phyloP scores from a whole-genome alignment of 1,140 invertebrate species.

The Scaptodrosophila lebanonensis region DNA sequence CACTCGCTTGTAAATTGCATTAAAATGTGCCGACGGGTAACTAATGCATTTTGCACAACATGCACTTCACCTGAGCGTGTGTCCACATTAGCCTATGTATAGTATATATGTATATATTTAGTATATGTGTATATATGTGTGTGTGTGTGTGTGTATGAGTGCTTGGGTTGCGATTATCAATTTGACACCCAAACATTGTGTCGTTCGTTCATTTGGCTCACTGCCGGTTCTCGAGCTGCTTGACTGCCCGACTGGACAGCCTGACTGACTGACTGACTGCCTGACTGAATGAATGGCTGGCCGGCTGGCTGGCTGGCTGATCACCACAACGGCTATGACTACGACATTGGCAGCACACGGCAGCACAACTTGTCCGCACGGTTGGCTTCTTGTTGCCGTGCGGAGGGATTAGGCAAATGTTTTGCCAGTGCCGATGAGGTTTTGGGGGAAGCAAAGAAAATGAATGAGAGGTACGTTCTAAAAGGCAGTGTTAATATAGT shows the following conservation, averaged over 20 bases:
- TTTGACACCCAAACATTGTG: conserved; percentile 67
- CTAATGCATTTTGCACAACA: conserved; percentile 54
- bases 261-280: conserved; percentile 5
- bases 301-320: conserved; percentile 26
- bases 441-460: neutral
- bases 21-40: conserved; percentile 55
- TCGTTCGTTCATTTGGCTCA: conserved; percentile 22
- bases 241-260: conserved; percentile 1
- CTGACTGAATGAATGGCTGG: conserved; percentile 26
- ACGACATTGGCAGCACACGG: neutral
- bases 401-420: conserved; percentile 22
- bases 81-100: too few relatives aligned
- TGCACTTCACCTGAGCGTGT: conserved; percentile 7
- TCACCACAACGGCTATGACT: conserved; percentile 51
- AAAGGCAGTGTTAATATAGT: conserved; percentile 37
- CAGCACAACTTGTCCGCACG: conserved; percentile 12
- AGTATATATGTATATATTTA: too few relatives aligned
- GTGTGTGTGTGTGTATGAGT: conserved; percentile 31
- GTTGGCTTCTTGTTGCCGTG: conserved; percentile 23
- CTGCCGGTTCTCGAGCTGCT: too few relatives aligned
- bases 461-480: neutral
- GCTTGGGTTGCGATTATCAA: conserved; percentile 74
- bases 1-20: conserved; percentile 50
- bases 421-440: conserved; percentile 4
- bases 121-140: conserved; percentile 4